Percentiles rank a stretch among this genome's conserved stretches.
Conservation (phyloP, 1,140 invertebrate species). For the Elymnias hypermnestra region DNA sequence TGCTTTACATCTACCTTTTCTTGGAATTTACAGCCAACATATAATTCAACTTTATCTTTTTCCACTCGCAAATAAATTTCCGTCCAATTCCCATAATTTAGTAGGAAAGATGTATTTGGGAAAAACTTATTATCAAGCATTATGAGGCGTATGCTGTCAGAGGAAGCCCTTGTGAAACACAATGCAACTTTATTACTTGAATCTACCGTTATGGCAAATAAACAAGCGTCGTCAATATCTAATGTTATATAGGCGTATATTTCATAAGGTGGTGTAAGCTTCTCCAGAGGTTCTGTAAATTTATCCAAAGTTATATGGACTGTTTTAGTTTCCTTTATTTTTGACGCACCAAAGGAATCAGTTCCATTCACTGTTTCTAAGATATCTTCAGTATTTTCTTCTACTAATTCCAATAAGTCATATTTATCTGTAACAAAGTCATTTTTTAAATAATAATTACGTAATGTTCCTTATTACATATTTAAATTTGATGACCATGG, state of each 20-base stretch:
- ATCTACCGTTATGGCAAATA: conserved; percentile 2
- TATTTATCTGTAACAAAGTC: not conserved
- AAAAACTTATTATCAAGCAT: not conserved
- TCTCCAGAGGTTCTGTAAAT: not conserved
- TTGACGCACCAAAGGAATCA: not conserved
- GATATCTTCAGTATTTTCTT: not conserved
- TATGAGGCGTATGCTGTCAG: not conserved
- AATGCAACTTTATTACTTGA: not conserved
- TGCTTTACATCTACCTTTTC: not conserved
- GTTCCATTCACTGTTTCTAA: not conserved
- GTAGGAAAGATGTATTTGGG: not conserved
- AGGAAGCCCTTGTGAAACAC: not conserved
- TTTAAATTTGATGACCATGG: too few species aligned
- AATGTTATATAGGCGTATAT: conserved; percentile 2
- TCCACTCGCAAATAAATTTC: conserved; percentile 2
- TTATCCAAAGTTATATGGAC: not conserved
- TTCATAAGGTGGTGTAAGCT: conserved; percentile 5
- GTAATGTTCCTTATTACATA: too few species aligned
- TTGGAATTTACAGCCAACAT: not conserved
- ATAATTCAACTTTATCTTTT: not conserved
- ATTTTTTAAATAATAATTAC: too few species aligned
- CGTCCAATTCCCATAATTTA: not conserved
- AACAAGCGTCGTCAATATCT: not conserved
- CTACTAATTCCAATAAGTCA: not conserved
- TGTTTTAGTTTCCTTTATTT: not conserved